Evolutionary conservation across 2,113 vertebrate species (phyloP), one percentile per base, ranked within the genome.

Genomic region (Ageneiosus marmoratus): DNA sequence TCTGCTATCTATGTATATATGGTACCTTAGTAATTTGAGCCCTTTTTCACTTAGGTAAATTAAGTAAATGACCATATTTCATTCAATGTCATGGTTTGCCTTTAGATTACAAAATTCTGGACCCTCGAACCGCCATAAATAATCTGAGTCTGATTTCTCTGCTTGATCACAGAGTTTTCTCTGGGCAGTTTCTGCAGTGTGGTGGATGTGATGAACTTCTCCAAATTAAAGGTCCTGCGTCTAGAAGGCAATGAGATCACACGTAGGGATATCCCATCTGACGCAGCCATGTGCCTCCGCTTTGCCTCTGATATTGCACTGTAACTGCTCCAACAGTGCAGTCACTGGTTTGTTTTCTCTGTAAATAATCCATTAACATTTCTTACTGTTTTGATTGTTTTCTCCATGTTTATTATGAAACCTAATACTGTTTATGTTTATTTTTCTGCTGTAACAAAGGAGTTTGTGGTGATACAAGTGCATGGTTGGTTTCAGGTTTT

Each of bases 171-270:
- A 99, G 98, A 99, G 89, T 98, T 99, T 91, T 96, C 96, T 83
- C 88, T 99, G 92, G 95, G 95, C 83, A 99, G 97, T 75, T 98
- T 99, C 94, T 99, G 98, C 92, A 93, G 89, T 18, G 76, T 95
- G 53, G 92, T 96, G 86, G 96, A 98, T 0, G 91, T 97, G 70
- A 91, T 94, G 89, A 98, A 95, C 91, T 99, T 97, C 94, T 99
- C 97, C 65, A 95, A 92, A 86, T 96, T 99, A 65, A 93, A 86
- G 89, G 96, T 97, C 9, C 91, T 99, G 89, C 95, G 97, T 32
- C 93, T 99, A 76, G 97, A 98, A 0, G 97, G 97, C 0, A 99
- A 99, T 2, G 95, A 94, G 86, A 94, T 99, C 87, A 89, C 92
- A 48, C 82, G 81, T 1, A 90, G 91, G 12, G 95, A 95, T 1